These are phyloP conservation scores for Anomalospiza imberbis DNA, from an alignment of 2,797 vertebrate genomes.

Conservation along the genomic window DNA sequence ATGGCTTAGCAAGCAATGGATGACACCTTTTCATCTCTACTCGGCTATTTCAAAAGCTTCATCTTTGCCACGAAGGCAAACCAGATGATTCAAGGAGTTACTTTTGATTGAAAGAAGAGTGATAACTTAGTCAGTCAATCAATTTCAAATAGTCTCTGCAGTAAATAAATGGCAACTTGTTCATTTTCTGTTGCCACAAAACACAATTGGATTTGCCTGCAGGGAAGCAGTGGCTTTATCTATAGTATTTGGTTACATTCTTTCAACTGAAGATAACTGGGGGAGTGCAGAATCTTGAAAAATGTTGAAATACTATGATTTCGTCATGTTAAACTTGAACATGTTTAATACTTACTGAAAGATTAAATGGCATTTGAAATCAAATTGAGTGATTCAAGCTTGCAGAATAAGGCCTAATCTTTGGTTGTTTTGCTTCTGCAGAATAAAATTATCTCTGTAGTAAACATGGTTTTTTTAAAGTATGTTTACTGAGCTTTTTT, in stretches of 20 bases:
- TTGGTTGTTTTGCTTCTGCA: background rate
- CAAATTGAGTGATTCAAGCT: background rate
- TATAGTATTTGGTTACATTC: background rate
- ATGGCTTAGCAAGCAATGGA: background rate
- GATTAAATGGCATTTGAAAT: background rate
- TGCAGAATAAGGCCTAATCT: background rate
- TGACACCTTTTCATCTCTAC: background rate
- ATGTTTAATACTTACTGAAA: conserved; percentile 6
- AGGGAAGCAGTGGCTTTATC: background rate
- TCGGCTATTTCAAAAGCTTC: background rate
- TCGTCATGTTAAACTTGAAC: background rate
- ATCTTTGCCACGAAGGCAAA: background rate
- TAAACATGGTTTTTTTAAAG: background rate
- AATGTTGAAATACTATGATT: background rate
- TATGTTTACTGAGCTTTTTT: background rate
- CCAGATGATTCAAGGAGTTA: background rate
- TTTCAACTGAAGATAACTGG: background rate
- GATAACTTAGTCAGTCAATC: background rate
- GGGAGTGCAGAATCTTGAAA: background rate
- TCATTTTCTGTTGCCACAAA: conserved; percentile 1
- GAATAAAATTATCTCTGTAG: background rate
- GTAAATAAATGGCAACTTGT: conserved; percentile 6
- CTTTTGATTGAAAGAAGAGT: background rate
- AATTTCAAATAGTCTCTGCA: background rate
- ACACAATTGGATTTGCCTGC: background rate